Evolutionary conservation across 2,797 vertebrate species (phyloP), one percentile per base, ranked within the genome.

Genomic region (Typhlichthys eigenmanni): DNA sequence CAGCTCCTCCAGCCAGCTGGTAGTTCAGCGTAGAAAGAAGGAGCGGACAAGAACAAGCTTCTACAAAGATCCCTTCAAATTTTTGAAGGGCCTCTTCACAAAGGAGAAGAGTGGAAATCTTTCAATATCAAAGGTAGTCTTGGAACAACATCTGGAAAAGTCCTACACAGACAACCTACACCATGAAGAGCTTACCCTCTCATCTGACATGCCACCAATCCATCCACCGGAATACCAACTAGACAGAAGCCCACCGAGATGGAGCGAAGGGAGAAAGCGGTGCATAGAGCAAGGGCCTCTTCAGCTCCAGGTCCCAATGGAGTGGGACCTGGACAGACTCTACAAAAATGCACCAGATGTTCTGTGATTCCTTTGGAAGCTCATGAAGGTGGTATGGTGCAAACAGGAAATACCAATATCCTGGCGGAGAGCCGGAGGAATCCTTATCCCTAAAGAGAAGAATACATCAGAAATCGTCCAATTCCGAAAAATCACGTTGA

Each of bases 401-500:
- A 68, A 57, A 14, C 12, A 17, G 24, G 45, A 56, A 11, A 63
- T 55, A 14, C 45, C 49, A 47, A 55, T 34, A 14, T 55, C 50
- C 13, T 63, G 59, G 49, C 46, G 9, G 57, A 52, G 66, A 49
- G 56, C 49, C 12, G 16, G 49, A 17, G 55, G 55, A 14, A 53
- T 70, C 54, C 24, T 59, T 9, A 55, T 64, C 24, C 61, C 61
- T 29, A 64, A 57, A 32, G 46, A 72, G 45, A 64, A 64, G 46
- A 17, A 72, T 4, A 53, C 51, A 16, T 60, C 55, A 6, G 32
- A 29, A 19, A 63, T 63, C 29, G 38, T 46, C 32, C 64, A 72
- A 29, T 66, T 72, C 45, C 14, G 38, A 47, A 61, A 73, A 19
- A 68, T 68, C 45, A 73, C 19, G 34, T 73, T 1, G 46, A 66